A percentile compares a stretch with the other conserved stretches of the same genome.
Conservation (phyloP, 2,797 vertebrate species). For the Potorous gilbertii region DNA sequence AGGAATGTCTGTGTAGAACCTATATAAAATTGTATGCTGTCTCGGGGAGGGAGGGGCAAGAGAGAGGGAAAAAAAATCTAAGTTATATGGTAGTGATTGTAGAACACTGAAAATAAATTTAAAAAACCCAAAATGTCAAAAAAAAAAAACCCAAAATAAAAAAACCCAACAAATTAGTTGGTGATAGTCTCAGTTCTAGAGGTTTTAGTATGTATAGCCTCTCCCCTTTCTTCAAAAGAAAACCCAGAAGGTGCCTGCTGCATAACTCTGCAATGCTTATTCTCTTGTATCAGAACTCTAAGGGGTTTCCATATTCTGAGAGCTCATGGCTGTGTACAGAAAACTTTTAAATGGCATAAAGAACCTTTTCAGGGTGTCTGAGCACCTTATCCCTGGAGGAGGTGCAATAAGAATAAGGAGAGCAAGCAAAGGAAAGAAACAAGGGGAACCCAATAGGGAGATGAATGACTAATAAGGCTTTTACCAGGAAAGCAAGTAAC, state of each 20-base stretch:
- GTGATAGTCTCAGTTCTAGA: background rate
- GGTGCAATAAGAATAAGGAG: background rate
- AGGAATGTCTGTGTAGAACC: too few relatives aligned
- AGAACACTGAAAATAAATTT: too few relatives aligned
- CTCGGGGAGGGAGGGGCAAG: too few relatives aligned
- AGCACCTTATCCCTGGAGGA: background rate
- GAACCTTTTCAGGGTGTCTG: background rate
- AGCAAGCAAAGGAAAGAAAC: background rate
- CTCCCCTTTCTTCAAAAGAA: background rate
- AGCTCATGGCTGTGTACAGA: background rate
- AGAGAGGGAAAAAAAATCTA: too few relatives aligned
- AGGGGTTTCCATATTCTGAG: background rate
- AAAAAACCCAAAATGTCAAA: too few relatives aligned
- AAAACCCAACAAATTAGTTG: background rate
- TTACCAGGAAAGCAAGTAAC: background rate
- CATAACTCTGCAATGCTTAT: background rate
- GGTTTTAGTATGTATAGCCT: background rate
- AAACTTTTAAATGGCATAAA: background rate
- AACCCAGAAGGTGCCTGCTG: background rate
- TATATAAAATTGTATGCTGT: too few relatives aligned
- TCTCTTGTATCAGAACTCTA: background rate
- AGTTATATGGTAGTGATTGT: too few relatives aligned
- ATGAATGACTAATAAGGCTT: background rate
- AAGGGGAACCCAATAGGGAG: background rate
- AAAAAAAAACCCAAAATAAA: too few relatives aligned